A percentile compares a stretch with the other conserved stretches of the same genome.
phyloP scores from a whole-genome alignment of 2,113 vertebrate species.

The Perca schrenkii region DNA sequence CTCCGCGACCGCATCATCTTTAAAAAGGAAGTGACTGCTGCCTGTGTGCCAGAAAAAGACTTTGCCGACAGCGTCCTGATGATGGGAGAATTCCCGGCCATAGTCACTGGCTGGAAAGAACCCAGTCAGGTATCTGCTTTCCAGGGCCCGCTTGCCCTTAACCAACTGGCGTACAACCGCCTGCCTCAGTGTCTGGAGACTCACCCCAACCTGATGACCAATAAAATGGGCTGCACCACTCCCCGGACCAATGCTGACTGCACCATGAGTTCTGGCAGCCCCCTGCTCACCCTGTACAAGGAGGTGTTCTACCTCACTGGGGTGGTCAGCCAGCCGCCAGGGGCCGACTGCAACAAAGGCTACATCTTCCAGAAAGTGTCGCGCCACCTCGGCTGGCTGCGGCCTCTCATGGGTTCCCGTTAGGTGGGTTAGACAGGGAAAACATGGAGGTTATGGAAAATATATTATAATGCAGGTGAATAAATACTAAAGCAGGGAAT shows the following conservation, averaged over 20 bases:
- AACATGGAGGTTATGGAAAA: not conserved
- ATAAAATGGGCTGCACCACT: constrained; percentile 84
- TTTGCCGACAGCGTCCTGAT: constrained; percentile 83
- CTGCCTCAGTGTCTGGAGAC: constrained; percentile 71
- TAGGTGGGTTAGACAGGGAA: constrained; percentile 21
- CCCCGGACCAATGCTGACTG: constrained; percentile 75
- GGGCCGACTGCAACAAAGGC: constrained; percentile 74
- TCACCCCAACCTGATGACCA: constrained; percentile 76
- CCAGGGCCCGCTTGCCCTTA: constrained; percentile 68
- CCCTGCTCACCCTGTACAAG: constrained; percentile 81
- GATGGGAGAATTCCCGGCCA: constrained; percentile 51
- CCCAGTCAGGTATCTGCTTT: not conserved
- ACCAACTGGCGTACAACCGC: constrained; percentile 73
- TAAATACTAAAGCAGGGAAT: constrained; percentile 25
- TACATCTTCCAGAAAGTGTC: constrained; percentile 86
- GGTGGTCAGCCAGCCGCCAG: constrained; percentile 73
- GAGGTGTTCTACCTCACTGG: constrained; percentile 84
- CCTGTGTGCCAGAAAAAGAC: constrained; percentile 83
- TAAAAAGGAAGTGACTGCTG: constrained; percentile 52
- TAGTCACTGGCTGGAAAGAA: constrained; percentile 81
- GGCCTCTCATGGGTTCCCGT: constrained; percentile 59
- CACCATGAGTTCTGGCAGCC: constrained; percentile 78
- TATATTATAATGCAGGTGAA: constrained; percentile 14
- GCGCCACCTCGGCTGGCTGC: constrained; percentile 80
- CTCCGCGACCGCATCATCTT: constrained; percentile 75